These are phyloP conservation scores for Megaceryle maxima DNA, from an alignment of 2,113 vertebrate species.

Conservation along the genomic window DNA sequence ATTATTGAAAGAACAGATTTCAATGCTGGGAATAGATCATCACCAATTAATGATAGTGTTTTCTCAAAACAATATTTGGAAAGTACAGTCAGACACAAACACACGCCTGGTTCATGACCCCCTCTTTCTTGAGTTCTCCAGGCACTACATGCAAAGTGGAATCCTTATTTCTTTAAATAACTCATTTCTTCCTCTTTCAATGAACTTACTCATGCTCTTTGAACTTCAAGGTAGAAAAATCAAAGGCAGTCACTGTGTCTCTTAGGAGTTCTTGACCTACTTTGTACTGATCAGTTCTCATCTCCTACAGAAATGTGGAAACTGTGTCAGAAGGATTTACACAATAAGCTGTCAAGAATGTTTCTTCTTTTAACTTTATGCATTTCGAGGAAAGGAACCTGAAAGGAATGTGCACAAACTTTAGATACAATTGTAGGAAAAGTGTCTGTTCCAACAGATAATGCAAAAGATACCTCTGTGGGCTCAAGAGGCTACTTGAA, in stretches of 20 bases:
- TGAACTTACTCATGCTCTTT: slow-evolving; percentile 75
- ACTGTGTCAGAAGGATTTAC: slow-evolving; percentile 55
- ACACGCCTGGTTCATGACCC: neutral
- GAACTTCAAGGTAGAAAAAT: slow-evolving; percentile 78
- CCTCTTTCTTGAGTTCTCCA: neutral
- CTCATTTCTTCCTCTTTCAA: slow-evolving; percentile 51
- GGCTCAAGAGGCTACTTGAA: slow-evolving; percentile 5
- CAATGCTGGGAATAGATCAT: neutral
- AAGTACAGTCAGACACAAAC: neutral
- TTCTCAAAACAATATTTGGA: neutral
- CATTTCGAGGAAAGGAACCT: slow-evolving; percentile 31
- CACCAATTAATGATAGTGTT: neutral
- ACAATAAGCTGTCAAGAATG: slow-evolving; percentile 30
- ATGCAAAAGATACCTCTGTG: neutral
- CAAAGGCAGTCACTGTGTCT: slow-evolving; percentile 73
- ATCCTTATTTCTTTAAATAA: slow-evolving; percentile 62
- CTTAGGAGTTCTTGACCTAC: slow-evolving; percentile 76
- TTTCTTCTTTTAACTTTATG: slow-evolving; percentile 53
- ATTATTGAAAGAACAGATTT: neutral
- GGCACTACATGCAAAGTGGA: slow-evolving; percentile 2
- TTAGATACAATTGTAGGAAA: slow-evolving; percentile 7
- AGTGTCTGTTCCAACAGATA: neutral
- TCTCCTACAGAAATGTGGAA: slow-evolving; percentile 50
- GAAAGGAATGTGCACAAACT: slow-evolving; percentile 15
- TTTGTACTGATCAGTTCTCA: slow-evolving; percentile 64